Evolutionary conservation across 2,888 invertebrate species (phyloP), one percentile per base, ranked within the genome.

Genomic region (Schrankia costaestrigalis): DNA sequence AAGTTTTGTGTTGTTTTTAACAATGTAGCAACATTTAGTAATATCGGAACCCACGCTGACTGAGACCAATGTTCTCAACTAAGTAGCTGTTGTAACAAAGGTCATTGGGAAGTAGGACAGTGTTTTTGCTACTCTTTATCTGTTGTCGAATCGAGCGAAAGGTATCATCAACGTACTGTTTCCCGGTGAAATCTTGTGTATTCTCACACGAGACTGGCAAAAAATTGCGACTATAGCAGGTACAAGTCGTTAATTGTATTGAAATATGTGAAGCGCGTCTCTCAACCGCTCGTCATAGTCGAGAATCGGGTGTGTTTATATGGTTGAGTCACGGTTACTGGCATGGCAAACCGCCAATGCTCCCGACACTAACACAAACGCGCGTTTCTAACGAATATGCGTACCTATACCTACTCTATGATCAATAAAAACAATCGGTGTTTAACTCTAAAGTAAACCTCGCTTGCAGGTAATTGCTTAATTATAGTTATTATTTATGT

Each of bases 61-160:
- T 48, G 32, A 33, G 50, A 55, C 50, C 49, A 56, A 48, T 57
- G 56, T 51, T 62, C 62, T 69, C 71, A 68, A 69, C 63, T 60
- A 63, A 64, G 61, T 46, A 61, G 54, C 53, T 58, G 53, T 63
- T 64, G 64, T 71, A 78, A 81, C 79, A 80, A 82, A 83, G 81
- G 79, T 82, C 80, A 84, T 75, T 80, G 81, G 72, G 78, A 85
- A 83, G 77, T 82, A 56, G 83, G 67, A 72, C 84, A 76, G 56
- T 56, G 76, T 80, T 81, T 77, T 78, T 78, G 71, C 72, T 72
- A 71, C 70, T 78, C 71, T 71, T 69, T 76, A 78, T 79, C 76
- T 71, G 60, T 64, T 72, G 71, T 73, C 68, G 74, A 72, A 78
- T 78, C 74, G 74, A 86, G 83, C 83, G 83, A 82, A 85, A 85